These are phyloP conservation scores for Protosalanx chinensis DNA, from an alignment of 2,797 vertebrate species.

Conservation along the genomic window DNA sequence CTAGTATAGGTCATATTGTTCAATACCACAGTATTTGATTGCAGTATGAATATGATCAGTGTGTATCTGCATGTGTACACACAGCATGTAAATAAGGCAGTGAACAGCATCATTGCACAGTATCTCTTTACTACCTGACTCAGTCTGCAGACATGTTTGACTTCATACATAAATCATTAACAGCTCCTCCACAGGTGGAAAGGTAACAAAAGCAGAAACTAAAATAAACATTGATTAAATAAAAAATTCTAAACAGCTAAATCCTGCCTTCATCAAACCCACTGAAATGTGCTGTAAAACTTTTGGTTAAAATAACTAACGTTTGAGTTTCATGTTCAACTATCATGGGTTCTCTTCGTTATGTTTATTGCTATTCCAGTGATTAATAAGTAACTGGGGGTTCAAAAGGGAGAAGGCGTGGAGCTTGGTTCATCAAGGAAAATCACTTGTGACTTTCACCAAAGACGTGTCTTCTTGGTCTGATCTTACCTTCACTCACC, in stretches of 20 bases:
- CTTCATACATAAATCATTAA: neutral
- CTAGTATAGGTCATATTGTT: neutral
- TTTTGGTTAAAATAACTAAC: neutral
- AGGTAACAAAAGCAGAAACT: neutral
- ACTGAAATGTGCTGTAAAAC: neutral
- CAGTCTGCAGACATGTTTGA: neutral
- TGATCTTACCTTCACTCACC: neutral
- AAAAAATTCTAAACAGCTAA: neutral
- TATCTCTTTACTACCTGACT: neutral
- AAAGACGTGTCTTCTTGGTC: slow-evolving; percentile 3
- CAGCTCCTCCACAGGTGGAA: neutral
- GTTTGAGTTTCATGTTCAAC: neutral
- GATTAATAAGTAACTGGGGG: slow-evolving; percentile 74
- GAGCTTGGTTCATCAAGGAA: slow-evolving; percentile 38
- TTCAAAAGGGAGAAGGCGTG: slow-evolving; percentile 54
- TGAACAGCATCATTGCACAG: too few species aligned
- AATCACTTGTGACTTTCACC: slow-evolving; percentile 23
- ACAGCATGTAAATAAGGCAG: neutral
- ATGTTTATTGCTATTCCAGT: slow-evolving; percentile 54
- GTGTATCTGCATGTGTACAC: neutral
- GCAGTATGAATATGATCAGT: neutral
- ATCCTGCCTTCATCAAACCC: neutral
- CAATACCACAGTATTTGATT: neutral
- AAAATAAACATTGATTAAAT: neutral
- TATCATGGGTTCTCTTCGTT: slow-evolving; percentile 35